Conservation (phyloP, 2,113 vertebrate species). For the Muntiacus muntjak region DNA sequence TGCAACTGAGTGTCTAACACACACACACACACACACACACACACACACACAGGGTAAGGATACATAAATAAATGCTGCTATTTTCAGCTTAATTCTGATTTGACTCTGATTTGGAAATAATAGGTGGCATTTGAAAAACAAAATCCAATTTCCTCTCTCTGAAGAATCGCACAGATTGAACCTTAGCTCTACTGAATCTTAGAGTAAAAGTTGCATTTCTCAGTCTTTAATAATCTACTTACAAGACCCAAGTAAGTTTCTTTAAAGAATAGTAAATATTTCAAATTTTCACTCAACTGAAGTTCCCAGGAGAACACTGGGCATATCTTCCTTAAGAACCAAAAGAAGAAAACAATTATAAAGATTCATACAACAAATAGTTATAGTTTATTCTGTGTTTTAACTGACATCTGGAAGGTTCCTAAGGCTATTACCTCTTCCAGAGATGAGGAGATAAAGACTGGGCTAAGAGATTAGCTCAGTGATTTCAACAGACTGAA, state of each 20-base stretch:
- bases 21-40: neutral
- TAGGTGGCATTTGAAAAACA: neutral
- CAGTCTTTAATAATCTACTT: conserved; percentile 5
- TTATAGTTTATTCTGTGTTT: neutral
- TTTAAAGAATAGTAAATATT: neutral
- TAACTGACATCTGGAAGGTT: neutral
- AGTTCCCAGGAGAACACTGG: neutral
- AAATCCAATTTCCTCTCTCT: conserved; percentile 12
- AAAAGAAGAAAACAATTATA: neutral
- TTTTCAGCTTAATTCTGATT: neutral
- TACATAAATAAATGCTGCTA: neutral
- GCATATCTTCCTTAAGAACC: neutral
- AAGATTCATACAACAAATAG: neutral
- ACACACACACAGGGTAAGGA: neutral
- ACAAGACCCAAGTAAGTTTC: neutral
- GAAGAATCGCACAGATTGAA: neutral
- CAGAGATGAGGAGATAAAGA: neutral
- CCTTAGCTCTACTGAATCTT: neutral
- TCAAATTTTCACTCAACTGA: neutral
- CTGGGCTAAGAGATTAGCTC: neutral
- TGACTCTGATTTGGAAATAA: conserved; percentile 6
- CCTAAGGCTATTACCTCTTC: neutral
- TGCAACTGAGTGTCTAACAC: neutral
- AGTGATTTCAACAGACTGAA: neutral
- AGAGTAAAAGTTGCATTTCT: conserved; percentile 19